phyloP scores from a whole-genome alignment of 1,140 invertebrate species.

The Spodoptera frugiperda region DNA sequence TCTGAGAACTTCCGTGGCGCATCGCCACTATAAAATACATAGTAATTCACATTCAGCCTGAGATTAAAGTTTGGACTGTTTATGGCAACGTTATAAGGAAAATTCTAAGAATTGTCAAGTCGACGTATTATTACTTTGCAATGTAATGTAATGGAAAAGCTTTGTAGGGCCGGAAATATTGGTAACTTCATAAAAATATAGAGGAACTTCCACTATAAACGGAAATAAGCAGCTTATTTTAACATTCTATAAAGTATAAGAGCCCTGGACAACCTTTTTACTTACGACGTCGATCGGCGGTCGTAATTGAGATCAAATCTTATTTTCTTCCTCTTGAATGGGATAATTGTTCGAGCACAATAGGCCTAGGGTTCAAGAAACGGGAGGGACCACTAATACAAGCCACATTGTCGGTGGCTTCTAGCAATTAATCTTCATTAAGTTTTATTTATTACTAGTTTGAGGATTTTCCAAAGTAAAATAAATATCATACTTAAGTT shows the following conservation, averaged over 20 bases:
- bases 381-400: background rate
- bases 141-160: conserved; percentile 23
- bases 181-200: conserved; percentile 7
- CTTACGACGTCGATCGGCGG: background rate
- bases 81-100: conserved; percentile 14
- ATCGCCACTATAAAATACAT: conserved; percentile 41
- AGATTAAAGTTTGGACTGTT: conserved; percentile 36
- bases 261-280: background rate
- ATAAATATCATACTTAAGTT: no score
- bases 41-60: conserved; percentile 28
- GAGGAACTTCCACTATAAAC: background rate
- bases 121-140: conserved; percentile 17
- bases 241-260: background rate
- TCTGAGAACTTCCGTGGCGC: conserved; percentile 21
- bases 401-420: conserved; percentile 1
- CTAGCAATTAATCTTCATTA: background rate
- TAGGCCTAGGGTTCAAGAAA: background rate
- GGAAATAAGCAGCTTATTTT: conserved; percentile 5
- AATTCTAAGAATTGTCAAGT: conserved; percentile 18
- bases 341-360: conserved; percentile 23
- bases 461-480: no score
- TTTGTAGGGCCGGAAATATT: conserved; percentile 3
- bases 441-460: background rate
- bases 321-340: conserved; percentile 29
- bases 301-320: conserved; percentile 26